Evolutionary conservation across 2,113 vertebrate genomes (phyloP).

Genomic region (Scortum barcoo): DNA sequence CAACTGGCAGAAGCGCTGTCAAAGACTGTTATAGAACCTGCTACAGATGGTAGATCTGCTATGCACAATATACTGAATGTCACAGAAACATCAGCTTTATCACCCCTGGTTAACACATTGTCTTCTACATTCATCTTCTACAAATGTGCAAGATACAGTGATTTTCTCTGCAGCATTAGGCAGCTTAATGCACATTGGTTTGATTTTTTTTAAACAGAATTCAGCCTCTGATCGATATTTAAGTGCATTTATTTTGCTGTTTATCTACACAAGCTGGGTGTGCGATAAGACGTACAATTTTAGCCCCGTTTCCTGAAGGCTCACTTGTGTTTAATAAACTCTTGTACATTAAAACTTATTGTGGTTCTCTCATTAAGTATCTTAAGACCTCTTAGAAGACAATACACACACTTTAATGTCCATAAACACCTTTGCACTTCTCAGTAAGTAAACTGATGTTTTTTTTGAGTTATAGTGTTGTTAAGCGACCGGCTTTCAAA

Average conservation of each 20-base stretch:
- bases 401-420: background rate
- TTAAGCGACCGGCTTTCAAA: background rate
- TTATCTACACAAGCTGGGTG: background rate
- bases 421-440: background rate
- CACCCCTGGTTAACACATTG: background rate
- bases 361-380: background rate
- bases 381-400: background rate
- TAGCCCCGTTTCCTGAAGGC: background rate
- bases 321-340: background rate
- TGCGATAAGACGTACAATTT: background rate
- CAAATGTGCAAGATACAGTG: slow-evolving; percentile 9
- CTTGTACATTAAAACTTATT: background rate
- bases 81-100: background rate
- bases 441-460: background rate
- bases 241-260: background rate
- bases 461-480: background rate
- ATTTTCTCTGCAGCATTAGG: background rate
- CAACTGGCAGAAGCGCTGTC: slow-evolving; percentile 3
- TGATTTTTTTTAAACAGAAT: slow-evolving; percentile 7
- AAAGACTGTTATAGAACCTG: background rate
- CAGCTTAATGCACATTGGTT: background rate
- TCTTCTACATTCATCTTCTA: too few species aligned
- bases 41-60: background rate
- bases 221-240: background rate
- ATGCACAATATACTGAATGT: background rate